A percentile compares a stretch with the other conserved stretches of the same genome.
These are phyloP conservation scores for Pelmatolapia mariae DNA, from an alignment of 2,113 vertebrate species.

Conservation along the genomic window DNA sequence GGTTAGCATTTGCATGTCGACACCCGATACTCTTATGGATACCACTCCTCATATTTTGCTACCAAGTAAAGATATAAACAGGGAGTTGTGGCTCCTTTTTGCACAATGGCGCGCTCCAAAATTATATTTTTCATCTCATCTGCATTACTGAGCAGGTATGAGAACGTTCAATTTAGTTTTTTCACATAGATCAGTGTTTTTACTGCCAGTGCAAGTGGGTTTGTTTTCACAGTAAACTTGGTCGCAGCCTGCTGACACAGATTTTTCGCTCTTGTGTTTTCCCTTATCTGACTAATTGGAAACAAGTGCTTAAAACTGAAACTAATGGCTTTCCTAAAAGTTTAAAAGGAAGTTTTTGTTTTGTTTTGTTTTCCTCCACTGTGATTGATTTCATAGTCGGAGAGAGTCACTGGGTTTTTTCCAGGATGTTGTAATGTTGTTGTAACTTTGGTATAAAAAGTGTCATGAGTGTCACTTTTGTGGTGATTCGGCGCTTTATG, in stretches of 20 bases:
- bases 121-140: not conserved
- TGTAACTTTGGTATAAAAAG: not conserved
- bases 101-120: rapidly evolving
- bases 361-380: not conserved
- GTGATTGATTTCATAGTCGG: not conserved
- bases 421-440: not conserved
- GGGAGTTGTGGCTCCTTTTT: not conserved
- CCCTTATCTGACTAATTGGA: not conserved
- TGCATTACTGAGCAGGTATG: not conserved
- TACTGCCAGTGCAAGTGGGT: not conserved
- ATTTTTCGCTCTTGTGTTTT: not conserved
- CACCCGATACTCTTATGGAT: not conserved
- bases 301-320: not conserved
- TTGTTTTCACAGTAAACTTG: not conserved
- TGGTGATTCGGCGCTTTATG: not conserved
- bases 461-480: not conserved
- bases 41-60: not conserved
- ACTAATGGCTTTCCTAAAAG: not conserved
- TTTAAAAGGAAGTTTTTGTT: not conserved
- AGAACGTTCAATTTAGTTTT: not conserved
- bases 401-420: not conserved
- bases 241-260: not conserved
- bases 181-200: not conserved
- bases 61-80: not conserved
- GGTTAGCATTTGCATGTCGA: conserved; percentile 58